These are phyloP conservation scores for Ennomos erosarius DNA, from an alignment of 2,888 invertebrate species.

Conservation along the genomic window DNA sequence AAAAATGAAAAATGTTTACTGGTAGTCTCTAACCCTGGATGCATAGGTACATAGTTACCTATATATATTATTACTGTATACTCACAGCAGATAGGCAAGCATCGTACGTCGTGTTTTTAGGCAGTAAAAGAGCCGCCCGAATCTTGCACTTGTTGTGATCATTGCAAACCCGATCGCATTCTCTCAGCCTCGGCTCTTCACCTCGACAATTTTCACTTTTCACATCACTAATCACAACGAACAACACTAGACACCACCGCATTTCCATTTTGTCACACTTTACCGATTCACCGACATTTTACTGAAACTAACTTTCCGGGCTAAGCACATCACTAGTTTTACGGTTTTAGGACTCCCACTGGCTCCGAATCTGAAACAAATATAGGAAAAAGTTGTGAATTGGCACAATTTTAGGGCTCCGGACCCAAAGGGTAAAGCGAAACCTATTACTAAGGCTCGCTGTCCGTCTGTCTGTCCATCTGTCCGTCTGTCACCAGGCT, in stretches of 20 bases:
- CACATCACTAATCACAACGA: conserved; percentile 46
- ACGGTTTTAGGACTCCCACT: conserved; percentile 6
- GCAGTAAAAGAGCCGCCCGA: conserved; percentile 87
- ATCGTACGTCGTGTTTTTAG: conserved; percentile 82
- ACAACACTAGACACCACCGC: conserved; percentile 59
- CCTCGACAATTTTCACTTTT: conserved; percentile 69
- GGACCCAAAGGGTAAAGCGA: too few species aligned
- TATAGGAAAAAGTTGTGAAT: neutral
- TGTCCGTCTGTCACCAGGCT: too few species aligned
- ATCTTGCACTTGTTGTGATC: conserved; percentile 84
- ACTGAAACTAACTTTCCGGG: conserved; percentile 12
- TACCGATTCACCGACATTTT: conserved; percentile 31
- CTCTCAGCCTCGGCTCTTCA: conserved; percentile 61
- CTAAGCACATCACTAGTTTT: conserved; percentile 24
- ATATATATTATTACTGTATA: conserved; percentile 35
- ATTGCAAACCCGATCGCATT: conserved; percentile 81
- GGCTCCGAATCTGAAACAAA: conserved; percentile 26
- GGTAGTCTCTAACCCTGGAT: too few species aligned
- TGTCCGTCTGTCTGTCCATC: too few species aligned
- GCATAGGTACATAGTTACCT: too few species aligned
- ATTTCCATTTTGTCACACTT: conserved; percentile 50
- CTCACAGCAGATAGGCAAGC: conserved; percentile 83
- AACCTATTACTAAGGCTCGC: too few species aligned
- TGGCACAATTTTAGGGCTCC: conserved; percentile 2
- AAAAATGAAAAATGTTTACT: too few species aligned